A percentile compares a stretch with the other conserved stretches of the same genome.
Conservation (phyloP, 1,140 invertebrate genomes). For the Penaeus japonicus region DNA sequence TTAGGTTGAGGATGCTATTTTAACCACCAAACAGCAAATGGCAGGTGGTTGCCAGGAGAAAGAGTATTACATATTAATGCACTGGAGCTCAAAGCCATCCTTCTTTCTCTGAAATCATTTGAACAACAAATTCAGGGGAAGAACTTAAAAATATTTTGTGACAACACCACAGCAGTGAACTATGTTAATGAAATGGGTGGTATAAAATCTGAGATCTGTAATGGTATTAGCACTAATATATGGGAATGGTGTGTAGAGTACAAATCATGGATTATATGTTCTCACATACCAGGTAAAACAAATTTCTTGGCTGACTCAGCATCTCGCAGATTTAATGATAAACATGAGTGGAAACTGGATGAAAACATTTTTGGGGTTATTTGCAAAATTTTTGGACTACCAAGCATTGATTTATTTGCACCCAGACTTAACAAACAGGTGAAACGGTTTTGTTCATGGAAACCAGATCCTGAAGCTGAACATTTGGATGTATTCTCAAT, state of each 20-base stretch:
- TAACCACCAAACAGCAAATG: too few species aligned
- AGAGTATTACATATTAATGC: background rate
- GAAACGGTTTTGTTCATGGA: background rate
- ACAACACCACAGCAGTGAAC: too few species aligned
- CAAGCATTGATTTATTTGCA: background rate
- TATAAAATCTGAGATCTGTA: too few species aligned
- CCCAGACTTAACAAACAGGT: background rate
- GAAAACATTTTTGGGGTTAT: background rate
- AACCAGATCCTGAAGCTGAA: constrained; percentile 24
- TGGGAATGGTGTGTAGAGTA: background rate
- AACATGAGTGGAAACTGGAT: background rate
- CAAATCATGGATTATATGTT: background rate
- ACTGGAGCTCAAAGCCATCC: background rate
- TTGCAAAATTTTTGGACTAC: background rate
- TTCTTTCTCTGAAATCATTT: background rate
- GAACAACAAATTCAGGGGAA: background rate
- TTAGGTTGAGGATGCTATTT: background rate
- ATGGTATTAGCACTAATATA: background rate
- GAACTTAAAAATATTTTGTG: too few species aligned
- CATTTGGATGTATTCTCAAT: constrained; percentile 18
- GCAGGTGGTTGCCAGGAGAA: background rate
- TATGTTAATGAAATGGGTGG: too few species aligned
- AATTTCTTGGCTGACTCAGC: background rate
- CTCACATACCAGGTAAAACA: background rate
- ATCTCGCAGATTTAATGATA: background rate